Conservation (phyloP, 2,888 invertebrate genomes). For the Hyles lineata region DNA sequence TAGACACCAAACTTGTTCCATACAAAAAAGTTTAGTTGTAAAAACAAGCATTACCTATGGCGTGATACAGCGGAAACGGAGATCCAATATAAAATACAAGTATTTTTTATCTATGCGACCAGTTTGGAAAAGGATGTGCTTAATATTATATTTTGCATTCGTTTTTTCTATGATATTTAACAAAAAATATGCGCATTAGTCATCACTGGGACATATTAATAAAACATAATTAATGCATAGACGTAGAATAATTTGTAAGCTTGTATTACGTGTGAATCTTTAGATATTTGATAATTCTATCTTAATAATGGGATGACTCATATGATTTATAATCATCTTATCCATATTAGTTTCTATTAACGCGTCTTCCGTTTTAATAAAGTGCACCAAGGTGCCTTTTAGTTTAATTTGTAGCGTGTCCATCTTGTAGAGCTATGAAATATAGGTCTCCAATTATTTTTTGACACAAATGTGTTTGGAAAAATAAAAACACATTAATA, state of each 20-base stretch:
- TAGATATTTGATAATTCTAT: not conserved
- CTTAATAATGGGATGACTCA: no score
- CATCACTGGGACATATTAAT: not conserved
- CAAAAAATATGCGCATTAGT: constrained; percentile 4
- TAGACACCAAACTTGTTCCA: constrained; percentile 5
- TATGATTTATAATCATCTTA: not conserved
- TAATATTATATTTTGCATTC: constrained; percentile 17
- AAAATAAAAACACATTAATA: not conserved
- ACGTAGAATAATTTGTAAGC: not conserved
- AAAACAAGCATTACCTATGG: constrained; percentile 24
- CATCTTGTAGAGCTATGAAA: no score
- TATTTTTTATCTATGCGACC: constrained; percentile 21
- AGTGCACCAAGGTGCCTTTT: no score
- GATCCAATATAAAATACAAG: constrained; percentile 23
- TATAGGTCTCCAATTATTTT: no score
- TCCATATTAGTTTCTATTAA: no score
- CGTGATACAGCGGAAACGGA: constrained; percentile 20
- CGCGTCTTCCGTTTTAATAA: no score
- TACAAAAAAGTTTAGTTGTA: constrained; percentile 8
- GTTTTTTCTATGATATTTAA: constrained; percentile 18
- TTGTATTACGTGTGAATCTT: not conserved
- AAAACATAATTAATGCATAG: not conserved
- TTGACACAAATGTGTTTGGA: not conserved
- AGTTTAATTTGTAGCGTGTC: no score
- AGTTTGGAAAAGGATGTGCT: constrained; percentile 19